Conservation (phyloP, 2,113 vertebrate species). For the Urocynchramus pylzowi region DNA sequence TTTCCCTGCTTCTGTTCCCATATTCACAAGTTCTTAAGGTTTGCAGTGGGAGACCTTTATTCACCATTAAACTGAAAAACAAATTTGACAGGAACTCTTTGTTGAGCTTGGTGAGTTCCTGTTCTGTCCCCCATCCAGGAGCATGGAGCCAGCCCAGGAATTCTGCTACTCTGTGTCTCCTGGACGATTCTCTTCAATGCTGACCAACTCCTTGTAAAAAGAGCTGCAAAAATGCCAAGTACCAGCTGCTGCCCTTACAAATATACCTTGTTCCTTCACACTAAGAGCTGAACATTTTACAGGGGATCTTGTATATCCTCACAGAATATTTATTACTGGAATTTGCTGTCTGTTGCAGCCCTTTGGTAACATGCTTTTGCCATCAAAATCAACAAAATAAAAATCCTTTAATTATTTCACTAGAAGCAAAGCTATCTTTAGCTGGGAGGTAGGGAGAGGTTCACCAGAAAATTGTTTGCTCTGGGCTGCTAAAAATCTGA, state of each 20-base stretch:
- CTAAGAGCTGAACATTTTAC: not conserved
- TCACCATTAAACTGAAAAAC: not conserved
- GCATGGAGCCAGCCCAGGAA: not conserved
- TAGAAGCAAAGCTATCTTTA: not conserved
- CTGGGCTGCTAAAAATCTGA: not conserved
- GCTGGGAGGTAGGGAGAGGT: not conserved
- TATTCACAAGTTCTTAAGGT: not conserved
- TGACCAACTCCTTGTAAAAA: not conserved
- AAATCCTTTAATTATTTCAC: not conserved
- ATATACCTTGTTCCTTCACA: not conserved
- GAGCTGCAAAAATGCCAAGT: not conserved
- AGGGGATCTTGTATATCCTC: not conserved
- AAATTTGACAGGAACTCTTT: not conserved
- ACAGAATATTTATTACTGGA: no score
- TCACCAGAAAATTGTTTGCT: not conserved
- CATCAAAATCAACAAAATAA: not conserved
- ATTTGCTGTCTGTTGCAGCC: no score
- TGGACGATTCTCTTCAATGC: not conserved
- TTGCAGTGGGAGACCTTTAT: not conserved
- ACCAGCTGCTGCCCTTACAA: not conserved
- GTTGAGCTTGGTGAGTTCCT: not conserved
- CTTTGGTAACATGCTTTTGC: not conserved
- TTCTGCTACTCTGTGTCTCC: not conserved
- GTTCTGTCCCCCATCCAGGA: not conserved
- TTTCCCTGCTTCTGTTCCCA: not conserved